phyloP scores from a whole-genome alignment of 2,113 vertebrate species.

The Tragelaphus scriptus region DNA sequence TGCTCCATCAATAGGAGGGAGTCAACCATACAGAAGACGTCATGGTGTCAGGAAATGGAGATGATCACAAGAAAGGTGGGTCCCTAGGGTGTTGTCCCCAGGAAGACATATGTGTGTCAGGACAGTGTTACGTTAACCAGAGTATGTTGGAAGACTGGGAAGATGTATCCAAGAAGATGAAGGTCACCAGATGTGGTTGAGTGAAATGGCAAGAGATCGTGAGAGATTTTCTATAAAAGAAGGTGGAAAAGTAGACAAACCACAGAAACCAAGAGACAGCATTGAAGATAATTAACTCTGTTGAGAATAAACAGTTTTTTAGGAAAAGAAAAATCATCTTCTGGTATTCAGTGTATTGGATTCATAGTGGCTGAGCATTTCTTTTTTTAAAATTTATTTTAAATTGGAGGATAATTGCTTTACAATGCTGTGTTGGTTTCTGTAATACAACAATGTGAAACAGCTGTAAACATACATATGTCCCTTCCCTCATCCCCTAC shows the following conservation, averaged over 20 bases:
- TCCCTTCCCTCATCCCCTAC: background rate
- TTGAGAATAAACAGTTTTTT: background rate
- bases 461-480: background rate
- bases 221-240: background rate
- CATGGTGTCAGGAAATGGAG: background rate
- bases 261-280: background rate
- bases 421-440: background rate
- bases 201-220: background rate
- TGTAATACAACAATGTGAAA: background rate
- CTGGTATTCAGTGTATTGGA: no score
- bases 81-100: fast-evolving
- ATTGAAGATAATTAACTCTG: no score
- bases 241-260: background rate
- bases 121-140: no score
- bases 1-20: background rate
- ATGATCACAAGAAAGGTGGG: background rate
- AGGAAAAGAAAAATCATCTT: no score
- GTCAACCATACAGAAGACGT: background rate
- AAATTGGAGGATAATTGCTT: background rate
- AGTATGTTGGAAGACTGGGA: background rate
- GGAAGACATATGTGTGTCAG: fast-evolving
- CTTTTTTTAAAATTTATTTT: background rate
- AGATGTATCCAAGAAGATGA: background rate
- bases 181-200: fast-evolving
- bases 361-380: background rate